A percentile compares a stretch with the other conserved stretches of the same genome.
Conservation (phyloP, 2,888 invertebrate species). For the Chrysolina americana region DNA sequence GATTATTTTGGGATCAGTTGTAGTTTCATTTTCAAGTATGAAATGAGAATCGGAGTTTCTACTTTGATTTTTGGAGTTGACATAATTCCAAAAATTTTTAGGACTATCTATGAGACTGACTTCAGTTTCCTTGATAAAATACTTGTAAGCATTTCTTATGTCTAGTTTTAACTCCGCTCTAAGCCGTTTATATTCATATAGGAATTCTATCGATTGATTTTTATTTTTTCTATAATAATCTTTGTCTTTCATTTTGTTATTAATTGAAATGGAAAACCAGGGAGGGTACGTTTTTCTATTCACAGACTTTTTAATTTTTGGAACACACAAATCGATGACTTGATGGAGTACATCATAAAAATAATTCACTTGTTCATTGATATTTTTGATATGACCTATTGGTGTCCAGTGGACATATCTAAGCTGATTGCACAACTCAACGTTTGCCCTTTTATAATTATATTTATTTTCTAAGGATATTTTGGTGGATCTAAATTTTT, state of each 20-base stretch:
- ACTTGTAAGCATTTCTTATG: neutral
- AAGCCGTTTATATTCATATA: neutral
- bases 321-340: slow-evolving; percentile 4
- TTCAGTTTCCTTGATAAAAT: neutral
- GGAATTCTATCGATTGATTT: neutral
- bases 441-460: slow-evolving; percentile 3
- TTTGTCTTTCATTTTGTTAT: slow-evolving; percentile 2
- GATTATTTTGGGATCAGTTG: neutral
- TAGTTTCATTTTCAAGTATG: neutral
- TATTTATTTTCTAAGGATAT: slow-evolving; percentile 9
- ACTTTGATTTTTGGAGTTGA: neutral
- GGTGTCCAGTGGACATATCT: neutral
- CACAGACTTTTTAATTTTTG: neutral
- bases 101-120: neutral
- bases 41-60: neutral
- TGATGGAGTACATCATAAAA: neutral
- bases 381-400: neutral
- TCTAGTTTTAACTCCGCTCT: neutral
- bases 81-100: neutral
- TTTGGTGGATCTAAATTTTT: neutral
- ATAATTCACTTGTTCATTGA: slow-evolving; percentile 17
- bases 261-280: neutral
- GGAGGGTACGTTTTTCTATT: slow-evolving; percentile 1
- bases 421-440: neutral
- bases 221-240: slow-evolving; percentile 8